phyloP scores from a whole-genome alignment of 2,113 vertebrate genomes.

The Anolis sagrei region DNA sequence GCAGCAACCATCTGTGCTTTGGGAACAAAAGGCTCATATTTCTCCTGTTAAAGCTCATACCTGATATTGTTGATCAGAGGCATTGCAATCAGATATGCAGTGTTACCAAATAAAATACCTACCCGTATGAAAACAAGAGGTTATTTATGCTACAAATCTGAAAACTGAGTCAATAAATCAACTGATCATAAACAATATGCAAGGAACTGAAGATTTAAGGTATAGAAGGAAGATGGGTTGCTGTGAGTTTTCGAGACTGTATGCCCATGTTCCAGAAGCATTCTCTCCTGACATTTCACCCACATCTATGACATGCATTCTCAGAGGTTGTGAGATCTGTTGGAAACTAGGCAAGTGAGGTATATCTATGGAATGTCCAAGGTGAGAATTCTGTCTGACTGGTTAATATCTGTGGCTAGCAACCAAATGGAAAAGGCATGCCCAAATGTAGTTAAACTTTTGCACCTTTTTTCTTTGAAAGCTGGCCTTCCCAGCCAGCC shows the following conservation, averaged over 20 bases:
- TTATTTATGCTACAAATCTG: background rate
- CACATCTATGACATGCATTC: too few relatives aligned
- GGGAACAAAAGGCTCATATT: constrained; percentile 17
- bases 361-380: too few relatives aligned
- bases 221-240: constrained; percentile 2
- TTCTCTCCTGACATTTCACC: too few relatives aligned
- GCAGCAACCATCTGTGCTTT: constrained; percentile 20
- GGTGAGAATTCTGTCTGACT: too few relatives aligned
- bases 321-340: too few relatives aligned
- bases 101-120: background rate
- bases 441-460: background rate
- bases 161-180: background rate
- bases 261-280: too few relatives aligned
- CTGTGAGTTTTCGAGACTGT: too few relatives aligned
- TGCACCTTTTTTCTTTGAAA: background rate
- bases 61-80: background rate
- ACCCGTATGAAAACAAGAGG: background rate
- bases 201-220: background rate
- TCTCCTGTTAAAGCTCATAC: constrained; percentile 8
- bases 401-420: background rate
- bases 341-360: too few relatives aligned
- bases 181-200: background rate
- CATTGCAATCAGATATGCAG: background rate
- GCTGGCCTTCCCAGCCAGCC: background rate
- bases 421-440: background rate